Conservation (phyloP, 2,888 invertebrate species). For the Gymnosoma rotundatum region DNA sequence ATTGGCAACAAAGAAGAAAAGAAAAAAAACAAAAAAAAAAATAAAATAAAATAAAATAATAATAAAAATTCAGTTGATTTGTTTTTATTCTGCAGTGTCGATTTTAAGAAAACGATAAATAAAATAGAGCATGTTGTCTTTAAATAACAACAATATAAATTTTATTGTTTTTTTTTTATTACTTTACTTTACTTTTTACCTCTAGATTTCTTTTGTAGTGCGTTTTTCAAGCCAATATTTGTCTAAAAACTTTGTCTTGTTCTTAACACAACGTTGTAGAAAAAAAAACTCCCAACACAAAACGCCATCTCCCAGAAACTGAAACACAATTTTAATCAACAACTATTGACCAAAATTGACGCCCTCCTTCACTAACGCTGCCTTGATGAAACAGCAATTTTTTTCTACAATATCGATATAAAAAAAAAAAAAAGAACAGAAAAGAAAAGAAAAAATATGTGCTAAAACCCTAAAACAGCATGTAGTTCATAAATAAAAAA, state of each 20-base stretch:
- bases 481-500: slow-evolving; percentile 69
- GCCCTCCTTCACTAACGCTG: slow-evolving; percentile 20
- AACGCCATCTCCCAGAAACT: slow-evolving; percentile 35
- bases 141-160: slow-evolving; percentile 59
- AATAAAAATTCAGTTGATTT: slow-evolving; percentile 7
- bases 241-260: slow-evolving; percentile 28
- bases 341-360: slow-evolving; percentile 61
- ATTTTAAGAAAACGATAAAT: slow-evolving; percentile 71
- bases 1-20: slow-evolving; percentile 20
- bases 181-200: slow-evolving; percentile 16
- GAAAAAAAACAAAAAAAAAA: background rate
- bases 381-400: background rate
- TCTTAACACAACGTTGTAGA: slow-evolving; percentile 41
- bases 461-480: slow-evolving; percentile 67
- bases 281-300: background rate
- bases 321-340: slow-evolving; percentile 6
- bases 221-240: slow-evolving; percentile 57
- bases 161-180: slow-evolving; percentile 45
- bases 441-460: slow-evolving; percentile 51
- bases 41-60: no score
- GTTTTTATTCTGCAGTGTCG: slow-evolving; percentile 36
- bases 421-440: slow-evolving; percentile 3
- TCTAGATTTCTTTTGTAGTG: slow-evolving; percentile 31
- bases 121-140: slow-evolving; percentile 70
- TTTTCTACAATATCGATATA: background rate